Percentiles rank a stretch among this genome's conserved stretches.
Conservation (phyloP, 2,888 invertebrate species). For the Siphlonurus alternatus region DNA sequence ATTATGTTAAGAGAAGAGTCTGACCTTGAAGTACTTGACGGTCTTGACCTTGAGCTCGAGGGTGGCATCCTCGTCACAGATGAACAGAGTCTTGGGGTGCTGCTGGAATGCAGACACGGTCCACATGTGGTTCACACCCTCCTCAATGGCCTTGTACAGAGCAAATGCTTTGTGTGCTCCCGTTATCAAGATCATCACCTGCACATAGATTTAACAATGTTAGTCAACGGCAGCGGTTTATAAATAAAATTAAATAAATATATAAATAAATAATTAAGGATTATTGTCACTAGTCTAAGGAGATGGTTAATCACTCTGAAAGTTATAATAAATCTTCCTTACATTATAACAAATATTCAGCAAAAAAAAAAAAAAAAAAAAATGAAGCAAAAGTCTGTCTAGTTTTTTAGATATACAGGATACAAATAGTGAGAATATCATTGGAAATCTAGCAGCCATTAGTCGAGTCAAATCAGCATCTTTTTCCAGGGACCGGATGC, state of each 20-base stretch:
- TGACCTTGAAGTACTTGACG: slow-evolving; percentile 94
- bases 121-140: slow-evolving; percentile 99
- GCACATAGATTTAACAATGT: slow-evolving; percentile 17
- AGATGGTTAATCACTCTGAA: too few species aligned
- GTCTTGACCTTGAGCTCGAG: slow-evolving; percentile 93
- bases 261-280: too few species aligned
- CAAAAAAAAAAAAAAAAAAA: too few species aligned
- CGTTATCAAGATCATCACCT: slow-evolving; percentile 94
- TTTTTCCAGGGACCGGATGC: too few species aligned
- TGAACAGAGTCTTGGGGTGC: slow-evolving; percentile 79
- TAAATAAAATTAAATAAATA: slow-evolving; percentile 7
- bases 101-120: slow-evolving; percentile 98
- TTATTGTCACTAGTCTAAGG: too few species aligned
- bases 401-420: too few species aligned
- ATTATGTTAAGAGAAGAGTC: not conserved
- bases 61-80: slow-evolving; percentile 97
- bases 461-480: too few species aligned
- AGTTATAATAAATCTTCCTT: too few species aligned
- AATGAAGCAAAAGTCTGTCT: too few species aligned
- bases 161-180: slow-evolving; percentile 94
- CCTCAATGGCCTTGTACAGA: slow-evolving; percentile 93
- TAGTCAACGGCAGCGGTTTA: not conserved
- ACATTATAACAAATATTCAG: too few species aligned
- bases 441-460: too few species aligned
- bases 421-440: too few species aligned